Percentiles rank a stretch among this genome's conserved stretches.
These are phyloP conservation scores for Contarinia nasturtii DNA, from an alignment of 1,140 invertebrate genomes.

Conservation along the genomic window DNA sequence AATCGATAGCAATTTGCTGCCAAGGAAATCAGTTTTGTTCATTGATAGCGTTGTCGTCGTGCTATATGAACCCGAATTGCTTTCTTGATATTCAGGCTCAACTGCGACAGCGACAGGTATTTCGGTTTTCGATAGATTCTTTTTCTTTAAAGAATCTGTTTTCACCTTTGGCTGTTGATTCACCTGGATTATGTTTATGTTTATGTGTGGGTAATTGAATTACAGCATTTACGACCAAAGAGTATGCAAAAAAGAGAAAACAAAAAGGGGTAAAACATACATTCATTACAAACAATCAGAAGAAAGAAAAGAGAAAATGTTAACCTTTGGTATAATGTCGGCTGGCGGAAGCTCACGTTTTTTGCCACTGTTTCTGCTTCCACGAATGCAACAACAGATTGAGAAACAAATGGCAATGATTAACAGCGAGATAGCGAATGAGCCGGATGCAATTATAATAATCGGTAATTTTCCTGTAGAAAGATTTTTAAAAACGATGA, in stretches of 20 bases:
- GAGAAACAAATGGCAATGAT: neutral
- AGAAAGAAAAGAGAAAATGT: neutral
- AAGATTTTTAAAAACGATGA: neutral
- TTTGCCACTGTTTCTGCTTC: neutral
- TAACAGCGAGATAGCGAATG: neutral
- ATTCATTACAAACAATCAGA: neutral
- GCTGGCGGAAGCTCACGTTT: conserved; percentile 1
- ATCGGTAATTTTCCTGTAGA: conserved; percentile 1
- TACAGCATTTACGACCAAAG: no score
- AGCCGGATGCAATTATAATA: conserved; percentile 1
- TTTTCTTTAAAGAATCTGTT: neutral
- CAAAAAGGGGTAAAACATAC: neutral
- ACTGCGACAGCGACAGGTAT: neutral
- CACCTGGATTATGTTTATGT: neutral
- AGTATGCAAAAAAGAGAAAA: no score
- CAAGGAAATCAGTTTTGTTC: conserved; percentile 3
- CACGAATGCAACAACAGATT: conserved; percentile 1
- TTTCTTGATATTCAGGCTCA: neutral
- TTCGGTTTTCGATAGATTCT: neutral
- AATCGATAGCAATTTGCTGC: neutral
- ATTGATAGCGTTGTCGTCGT: neutral
- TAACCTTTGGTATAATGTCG: conserved; percentile 4
- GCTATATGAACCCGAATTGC: neutral
- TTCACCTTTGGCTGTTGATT: neutral
- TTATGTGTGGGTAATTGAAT: neutral